These are phyloP conservation scores for Lepisosteus oculatus DNA, from an alignment of 2,113 vertebrate genomes.

Conservation along the genomic window DNA sequence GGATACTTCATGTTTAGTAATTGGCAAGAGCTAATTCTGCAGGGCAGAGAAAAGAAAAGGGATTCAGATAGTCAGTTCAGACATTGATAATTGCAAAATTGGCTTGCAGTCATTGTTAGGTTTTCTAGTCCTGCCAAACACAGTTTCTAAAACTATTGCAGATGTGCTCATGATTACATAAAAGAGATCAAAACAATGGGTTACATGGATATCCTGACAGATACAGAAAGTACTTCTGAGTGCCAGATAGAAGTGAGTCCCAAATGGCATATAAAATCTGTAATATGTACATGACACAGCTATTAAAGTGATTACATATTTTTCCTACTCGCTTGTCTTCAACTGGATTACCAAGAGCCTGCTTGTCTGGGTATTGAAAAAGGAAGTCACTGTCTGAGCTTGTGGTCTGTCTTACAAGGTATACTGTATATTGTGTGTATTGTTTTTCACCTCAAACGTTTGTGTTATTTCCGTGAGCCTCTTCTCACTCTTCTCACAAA, in stretches of 20 bases:
- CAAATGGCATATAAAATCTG: neutral
- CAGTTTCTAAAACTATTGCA: slow-evolving; percentile 1
- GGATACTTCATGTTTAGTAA: slow-evolving; percentile 16
- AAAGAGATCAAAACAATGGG: neutral
- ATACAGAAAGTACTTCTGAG: neutral
- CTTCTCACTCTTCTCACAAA: too few relatives aligned
- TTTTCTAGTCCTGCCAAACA: neutral
- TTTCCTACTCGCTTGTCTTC: neutral
- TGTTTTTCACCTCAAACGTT: too few relatives aligned
- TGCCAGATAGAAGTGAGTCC: neutral
- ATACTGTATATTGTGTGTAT: neutral
- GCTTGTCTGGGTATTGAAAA: neutral
- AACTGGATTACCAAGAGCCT: neutral
- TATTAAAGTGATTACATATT: neutral
- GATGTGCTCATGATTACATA: neutral
- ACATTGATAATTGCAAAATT: slow-evolving; percentile 20
- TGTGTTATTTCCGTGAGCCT: too few relatives aligned
- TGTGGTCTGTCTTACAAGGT: neutral
- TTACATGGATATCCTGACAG: neutral
- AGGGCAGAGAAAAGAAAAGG: slow-evolving; percentile 10
- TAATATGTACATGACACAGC: neutral
- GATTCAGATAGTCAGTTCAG: slow-evolving; percentile 22
- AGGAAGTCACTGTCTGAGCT: neutral
- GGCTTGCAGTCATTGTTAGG: neutral
- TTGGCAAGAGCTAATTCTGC: neutral